Conservation (phyloP, 2,888 invertebrate genomes). For the Amphipoea lucens region DNA sequence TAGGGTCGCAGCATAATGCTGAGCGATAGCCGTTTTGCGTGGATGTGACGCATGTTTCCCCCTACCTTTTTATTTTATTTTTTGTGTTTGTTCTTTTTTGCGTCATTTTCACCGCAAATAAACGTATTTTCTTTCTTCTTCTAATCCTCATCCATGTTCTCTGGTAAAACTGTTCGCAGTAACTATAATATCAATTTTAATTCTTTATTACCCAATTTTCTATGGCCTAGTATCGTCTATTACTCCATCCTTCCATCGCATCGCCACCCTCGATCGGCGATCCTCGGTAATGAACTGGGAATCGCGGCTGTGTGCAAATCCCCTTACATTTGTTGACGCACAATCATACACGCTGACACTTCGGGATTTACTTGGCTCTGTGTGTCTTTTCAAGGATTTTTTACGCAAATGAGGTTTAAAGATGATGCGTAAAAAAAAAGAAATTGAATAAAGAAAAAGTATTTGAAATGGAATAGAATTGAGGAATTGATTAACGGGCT, state of each 20-base stretch:
- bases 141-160: too few relatives aligned
- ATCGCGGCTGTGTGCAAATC: constrained; percentile 70
- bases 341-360: constrained; percentile 61
- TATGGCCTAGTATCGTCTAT: constrained; percentile 7
- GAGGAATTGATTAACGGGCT: background rate
- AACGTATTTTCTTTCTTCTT: too few relatives aligned
- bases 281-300: constrained; percentile 73
- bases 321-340: constrained; percentile 74
- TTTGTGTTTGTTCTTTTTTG: too few relatives aligned
- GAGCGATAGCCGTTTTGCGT: too few relatives aligned
- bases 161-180: too few relatives aligned
- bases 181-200: too few relatives aligned
- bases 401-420: background rate
- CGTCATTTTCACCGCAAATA: too few relatives aligned
- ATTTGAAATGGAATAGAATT: background rate
- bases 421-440: background rate
- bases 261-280: constrained; percentile 23
- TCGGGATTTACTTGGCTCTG: constrained; percentile 27
- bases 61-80: too few relatives aligned
- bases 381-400: constrained; percentile 17
- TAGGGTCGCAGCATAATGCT: too few relatives aligned
- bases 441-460: background rate
- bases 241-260: constrained; percentile 25
- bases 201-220: background rate
- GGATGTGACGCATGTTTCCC: too few relatives aligned